phyloP scores from a whole-genome alignment of 2,888 invertebrate species.

The Sinohyriopsis cumingii region DNA sequence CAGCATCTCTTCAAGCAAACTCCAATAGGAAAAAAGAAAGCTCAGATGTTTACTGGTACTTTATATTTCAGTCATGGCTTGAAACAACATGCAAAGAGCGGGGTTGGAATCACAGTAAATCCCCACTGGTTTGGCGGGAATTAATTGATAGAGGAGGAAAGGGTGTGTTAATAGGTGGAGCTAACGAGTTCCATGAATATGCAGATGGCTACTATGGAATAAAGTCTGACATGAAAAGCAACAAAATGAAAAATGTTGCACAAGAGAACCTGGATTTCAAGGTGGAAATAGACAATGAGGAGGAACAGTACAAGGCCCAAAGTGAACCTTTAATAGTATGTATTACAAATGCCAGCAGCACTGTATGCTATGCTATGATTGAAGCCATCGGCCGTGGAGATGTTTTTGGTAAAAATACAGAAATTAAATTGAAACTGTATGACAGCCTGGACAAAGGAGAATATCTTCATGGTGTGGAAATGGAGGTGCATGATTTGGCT shows the following conservation, averaged over 20 bases:
- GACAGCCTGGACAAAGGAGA: constrained; percentile 48
- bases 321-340: constrained; percentile 65
- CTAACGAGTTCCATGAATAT: constrained; percentile 71
- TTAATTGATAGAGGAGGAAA: constrained; percentile 72
- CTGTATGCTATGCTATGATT: constrained; percentile 58
- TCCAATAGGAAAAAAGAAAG: no score
- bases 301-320: constrained; percentile 38
- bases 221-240: constrained; percentile 59
- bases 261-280: constrained; percentile 64
- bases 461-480: constrained; percentile 55
- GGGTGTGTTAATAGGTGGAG: constrained; percentile 70
- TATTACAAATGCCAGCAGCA: constrained; percentile 64
- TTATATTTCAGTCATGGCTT: constrained; percentile 61
- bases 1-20: no score
- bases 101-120: constrained; percentile 67
- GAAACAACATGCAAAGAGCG: constrained; percentile 56
- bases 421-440: constrained; percentile 59
- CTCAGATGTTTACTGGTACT: neutral
- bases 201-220: constrained; percentile 69
- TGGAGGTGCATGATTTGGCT: constrained; percentile 67
- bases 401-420: constrained; percentile 58
- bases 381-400: constrained; percentile 59
- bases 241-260: constrained; percentile 63
- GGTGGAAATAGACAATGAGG: constrained; percentile 59
- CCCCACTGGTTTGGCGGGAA: constrained; percentile 72